Conservation (phyloP, 2,113 vertebrate genomes). For the Murina feae region DNA sequence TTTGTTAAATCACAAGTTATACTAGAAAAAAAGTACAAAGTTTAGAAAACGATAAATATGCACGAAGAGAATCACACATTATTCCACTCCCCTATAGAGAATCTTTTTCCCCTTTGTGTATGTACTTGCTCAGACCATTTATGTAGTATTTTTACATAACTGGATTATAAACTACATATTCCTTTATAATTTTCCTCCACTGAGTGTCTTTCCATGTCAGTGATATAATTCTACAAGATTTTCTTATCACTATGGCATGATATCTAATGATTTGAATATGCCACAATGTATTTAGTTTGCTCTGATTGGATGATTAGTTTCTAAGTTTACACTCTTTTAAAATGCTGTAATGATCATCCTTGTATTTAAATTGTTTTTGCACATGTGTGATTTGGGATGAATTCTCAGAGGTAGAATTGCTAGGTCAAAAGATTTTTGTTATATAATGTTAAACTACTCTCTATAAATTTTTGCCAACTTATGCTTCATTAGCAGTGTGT, state of each 20-base stretch:
- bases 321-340: conserved; percentile 45
- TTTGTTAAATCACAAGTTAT: not conserved
- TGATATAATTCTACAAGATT: conserved; percentile 1
- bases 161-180: not conserved
- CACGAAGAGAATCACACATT: not conserved
- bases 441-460: not conserved
- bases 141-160: not conserved
- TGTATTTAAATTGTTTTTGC: conserved; percentile 33
- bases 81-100: not conserved
- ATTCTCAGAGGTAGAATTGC: conserved; percentile 44
- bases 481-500: not conserved
- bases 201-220: not conserved
- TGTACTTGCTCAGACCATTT: not conserved
- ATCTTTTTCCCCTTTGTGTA: not conserved
- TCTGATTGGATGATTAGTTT: conserved; percentile 40
- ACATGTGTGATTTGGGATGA: conserved; percentile 39
- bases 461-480: not conserved
- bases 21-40: not conserved
- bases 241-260: not conserved
- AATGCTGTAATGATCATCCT: conserved; percentile 20
- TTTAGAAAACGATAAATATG: not conserved
- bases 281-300: conserved; percentile 18
- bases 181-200: not conserved
- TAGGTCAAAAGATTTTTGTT: conserved; percentile 18
- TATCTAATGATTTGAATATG: conserved; percentile 31